phyloP scores from a whole-genome alignment of 2,113 vertebrate genomes.

The Vulpes vulpes region DNA sequence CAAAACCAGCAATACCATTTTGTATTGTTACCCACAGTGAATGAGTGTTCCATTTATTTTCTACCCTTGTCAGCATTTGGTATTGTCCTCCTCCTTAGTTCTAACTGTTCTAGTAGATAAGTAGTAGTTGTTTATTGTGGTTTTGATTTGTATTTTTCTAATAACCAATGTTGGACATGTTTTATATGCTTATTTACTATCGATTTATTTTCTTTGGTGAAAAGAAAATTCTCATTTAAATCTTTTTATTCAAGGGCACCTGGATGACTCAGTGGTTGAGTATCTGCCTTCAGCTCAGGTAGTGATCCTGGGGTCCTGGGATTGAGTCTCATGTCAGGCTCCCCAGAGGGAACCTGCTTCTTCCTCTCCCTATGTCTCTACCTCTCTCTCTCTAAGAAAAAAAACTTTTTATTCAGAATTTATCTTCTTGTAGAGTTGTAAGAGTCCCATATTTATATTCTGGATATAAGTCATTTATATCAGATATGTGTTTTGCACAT shows the following conservation, averaged over 20 bases:
- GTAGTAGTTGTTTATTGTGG: background rate
- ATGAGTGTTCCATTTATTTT: background rate
- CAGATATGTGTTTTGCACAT: background rate
- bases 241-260: background rate
- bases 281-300: no score
- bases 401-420: background rate
- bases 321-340: no score
- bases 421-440: background rate
- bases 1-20: background rate
- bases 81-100: conserved; percentile 27
- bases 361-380: no score
- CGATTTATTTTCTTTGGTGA: background rate
- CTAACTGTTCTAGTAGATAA: background rate
- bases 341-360: no score
- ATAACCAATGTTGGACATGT: background rate
- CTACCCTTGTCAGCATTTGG: background rate
- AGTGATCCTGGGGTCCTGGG: no score
- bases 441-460: background rate
- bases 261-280: no score
- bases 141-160: background rate
- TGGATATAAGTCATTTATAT: background rate
- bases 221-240: background rate
- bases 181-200: conserved; percentile 18
- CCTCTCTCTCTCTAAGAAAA: no score
- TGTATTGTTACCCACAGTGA: background rate